A percentile compares a stretch with the other conserved stretches of the same genome.
These are phyloP conservation scores for Ennomos quercinarius DNA, from an alignment of 2,888 invertebrate genomes.

Conservation along the genomic window DNA sequence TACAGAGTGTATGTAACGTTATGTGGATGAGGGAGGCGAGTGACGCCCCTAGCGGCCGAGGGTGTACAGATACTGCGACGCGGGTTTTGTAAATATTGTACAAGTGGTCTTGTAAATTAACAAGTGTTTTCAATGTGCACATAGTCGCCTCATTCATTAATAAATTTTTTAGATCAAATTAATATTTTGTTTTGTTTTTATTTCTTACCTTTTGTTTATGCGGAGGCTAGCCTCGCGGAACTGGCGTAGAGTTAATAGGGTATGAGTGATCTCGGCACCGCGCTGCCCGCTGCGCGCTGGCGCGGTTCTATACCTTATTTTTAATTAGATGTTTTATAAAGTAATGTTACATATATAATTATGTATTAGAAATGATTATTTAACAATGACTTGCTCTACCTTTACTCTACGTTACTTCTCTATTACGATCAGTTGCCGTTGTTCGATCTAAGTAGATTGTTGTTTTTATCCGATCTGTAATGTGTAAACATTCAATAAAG, in stretches of 20 bases:
- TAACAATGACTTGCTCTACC: conserved; percentile 33
- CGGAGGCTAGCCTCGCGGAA: conserved; percentile 34
- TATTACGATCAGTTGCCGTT: conserved; percentile 19
- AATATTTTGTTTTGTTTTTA: conserved; percentile 63
- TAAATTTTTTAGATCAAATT: conserved; percentile 84
- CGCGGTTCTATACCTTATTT: neutral
- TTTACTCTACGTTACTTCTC: conserved; percentile 24
- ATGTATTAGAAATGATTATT: conserved; percentile 16
- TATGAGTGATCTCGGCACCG: conserved; percentile 12
- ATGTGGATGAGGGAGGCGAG: conserved; percentile 36
- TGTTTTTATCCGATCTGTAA: conserved; percentile 44
- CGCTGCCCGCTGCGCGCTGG: too few relatives aligned
- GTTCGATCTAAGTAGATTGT: conserved; percentile 30
- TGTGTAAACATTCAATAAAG: conserved; percentile 45
- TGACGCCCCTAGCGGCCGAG: conserved; percentile 35
- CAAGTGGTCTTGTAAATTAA: conserved; percentile 80
- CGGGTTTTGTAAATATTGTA: conserved; percentile 81
- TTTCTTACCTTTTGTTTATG: conserved; percentile 41
- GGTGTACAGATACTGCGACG: conserved; percentile 47
- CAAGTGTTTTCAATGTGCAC: conserved; percentile 85
- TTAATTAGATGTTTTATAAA: conserved; percentile 8
- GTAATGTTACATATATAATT: conserved; percentile 15
- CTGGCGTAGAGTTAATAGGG: conserved; percentile 29
- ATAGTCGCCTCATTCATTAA: conserved; percentile 86
- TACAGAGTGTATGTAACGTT: conserved; percentile 70